A percentile compares a stretch with the other conserved stretches of the same genome.
phyloP scores from a whole-genome alignment of 1,140 invertebrate genomes.

The Pristionchus pacificus region DNA sequence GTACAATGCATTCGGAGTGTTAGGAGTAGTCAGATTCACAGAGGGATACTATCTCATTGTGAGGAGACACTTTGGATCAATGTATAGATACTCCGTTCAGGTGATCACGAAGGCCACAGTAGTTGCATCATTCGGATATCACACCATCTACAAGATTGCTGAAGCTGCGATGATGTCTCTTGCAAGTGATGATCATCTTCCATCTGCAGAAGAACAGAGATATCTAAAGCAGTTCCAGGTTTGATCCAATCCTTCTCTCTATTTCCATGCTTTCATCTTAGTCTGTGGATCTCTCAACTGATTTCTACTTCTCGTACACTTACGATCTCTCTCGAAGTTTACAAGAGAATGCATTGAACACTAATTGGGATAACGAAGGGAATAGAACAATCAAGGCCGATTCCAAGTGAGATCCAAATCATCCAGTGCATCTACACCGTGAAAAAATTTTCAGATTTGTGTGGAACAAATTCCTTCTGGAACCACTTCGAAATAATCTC shows the following conservation, averaged over 20 bases:
- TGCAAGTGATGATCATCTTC: conserved; percentile 31
- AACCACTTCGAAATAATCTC: conserved; percentile 44
- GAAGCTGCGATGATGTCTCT: conserved; percentile 55
- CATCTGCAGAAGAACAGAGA: conserved; percentile 45
- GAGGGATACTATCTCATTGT: conserved; percentile 56
- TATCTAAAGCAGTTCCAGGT: conserved; percentile 54
- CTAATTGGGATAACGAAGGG: conserved; percentile 16
- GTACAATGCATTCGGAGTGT: conserved; percentile 49
- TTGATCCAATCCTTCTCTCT: background rate
- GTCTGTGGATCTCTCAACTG: conserved; percentile 54
- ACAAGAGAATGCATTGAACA: conserved; percentile 50
- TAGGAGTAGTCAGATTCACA: conserved; percentile 52
- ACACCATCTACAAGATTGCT: conserved; percentile 53
- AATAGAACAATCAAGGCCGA: conserved; percentile 15
- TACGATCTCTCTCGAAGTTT: conserved; percentile 52
- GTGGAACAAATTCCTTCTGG: conserved; percentile 54
- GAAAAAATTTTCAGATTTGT: conserved; percentile 42
- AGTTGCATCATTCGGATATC: conserved; percentile 45
- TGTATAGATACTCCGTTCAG: conserved; percentile 32
- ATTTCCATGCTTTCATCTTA: conserved; percentile 29
- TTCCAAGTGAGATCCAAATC: conserved; percentile 34
- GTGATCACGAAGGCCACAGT: conserved; percentile 50
- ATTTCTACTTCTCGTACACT: conserved; percentile 58
- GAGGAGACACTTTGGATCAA: conserved; percentile 7
- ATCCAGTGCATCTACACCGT: background rate